phyloP scores from a whole-genome alignment of 2,888 invertebrate genomes.

The Spialia ferax region DNA sequence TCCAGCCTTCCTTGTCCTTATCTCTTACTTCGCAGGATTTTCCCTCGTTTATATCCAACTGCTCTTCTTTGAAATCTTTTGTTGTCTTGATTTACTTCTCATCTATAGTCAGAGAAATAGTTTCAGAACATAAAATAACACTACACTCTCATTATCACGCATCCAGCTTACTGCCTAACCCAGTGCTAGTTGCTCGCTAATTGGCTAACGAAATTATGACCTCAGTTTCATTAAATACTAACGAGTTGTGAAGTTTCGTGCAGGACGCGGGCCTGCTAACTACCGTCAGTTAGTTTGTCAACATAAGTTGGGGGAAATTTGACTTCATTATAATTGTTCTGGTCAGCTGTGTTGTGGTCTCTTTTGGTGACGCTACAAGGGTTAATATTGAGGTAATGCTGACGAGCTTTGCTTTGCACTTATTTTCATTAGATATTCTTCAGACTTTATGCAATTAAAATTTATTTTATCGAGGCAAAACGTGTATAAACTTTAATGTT shows the following conservation, averaged over 20 bases:
- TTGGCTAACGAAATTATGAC: constrained; percentile 1
- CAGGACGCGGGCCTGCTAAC: neutral
- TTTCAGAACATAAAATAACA: neutral
- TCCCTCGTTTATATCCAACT: no score
- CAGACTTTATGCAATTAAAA: no score
- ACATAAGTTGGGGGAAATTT: neutral
- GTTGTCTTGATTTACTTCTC: no score
- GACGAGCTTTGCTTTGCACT: no score
- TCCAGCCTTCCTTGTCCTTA: no score
- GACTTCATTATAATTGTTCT: neutral
- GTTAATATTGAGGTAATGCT: neutral
- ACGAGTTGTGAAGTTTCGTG: neutral
- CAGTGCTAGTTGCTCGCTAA: neutral
- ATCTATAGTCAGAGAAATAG: no score
- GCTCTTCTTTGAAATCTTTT: no score
- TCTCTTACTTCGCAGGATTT: no score
- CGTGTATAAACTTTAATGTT: no score
- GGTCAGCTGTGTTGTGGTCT: neutral
- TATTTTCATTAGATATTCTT: no score
- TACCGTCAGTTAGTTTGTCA: neutral
- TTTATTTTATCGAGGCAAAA: no score
- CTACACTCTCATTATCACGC: neutral
- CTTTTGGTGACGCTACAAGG: neutral
- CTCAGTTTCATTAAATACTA: constrained; percentile 14
- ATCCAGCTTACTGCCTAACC: no score